Evolutionary conservation across 2,888 invertebrate species (phyloP).

Genomic region (Watsonalla binaria): DNA sequence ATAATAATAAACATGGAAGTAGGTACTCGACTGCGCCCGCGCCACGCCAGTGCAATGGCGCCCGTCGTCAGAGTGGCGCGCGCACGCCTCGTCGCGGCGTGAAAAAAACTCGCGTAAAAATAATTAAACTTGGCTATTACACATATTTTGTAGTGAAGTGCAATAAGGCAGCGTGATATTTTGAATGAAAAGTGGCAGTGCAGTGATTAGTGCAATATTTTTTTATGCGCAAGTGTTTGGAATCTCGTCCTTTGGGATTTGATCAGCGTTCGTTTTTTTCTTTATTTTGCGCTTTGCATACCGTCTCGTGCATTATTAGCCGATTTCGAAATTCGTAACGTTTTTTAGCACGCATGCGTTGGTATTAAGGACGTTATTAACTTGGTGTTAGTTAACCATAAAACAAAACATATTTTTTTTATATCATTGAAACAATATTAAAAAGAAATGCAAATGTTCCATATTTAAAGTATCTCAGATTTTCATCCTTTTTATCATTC

Average conservation of each 20-base stretch:
- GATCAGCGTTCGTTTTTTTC: constrained; percentile 1
- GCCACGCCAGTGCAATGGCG: constrained; percentile 75
- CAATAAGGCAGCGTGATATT: constrained; percentile 4
- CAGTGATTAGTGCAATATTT: constrained; percentile 9
- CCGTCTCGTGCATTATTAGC: not conserved
- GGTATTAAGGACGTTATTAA: too few relatives aligned
- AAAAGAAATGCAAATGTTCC: too few relatives aligned
- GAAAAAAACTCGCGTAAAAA: not conserved
- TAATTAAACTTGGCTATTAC: not conserved
- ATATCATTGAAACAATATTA: too few relatives aligned
- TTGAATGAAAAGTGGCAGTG: not conserved
- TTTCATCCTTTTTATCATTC: too few relatives aligned
- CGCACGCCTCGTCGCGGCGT: constrained; percentile 33
- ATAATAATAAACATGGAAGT: not conserved
- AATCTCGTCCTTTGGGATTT: not conserved
- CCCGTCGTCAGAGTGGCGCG: constrained; percentile 44
- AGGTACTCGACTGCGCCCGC: constrained; percentile 34
- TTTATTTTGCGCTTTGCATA: not conserved
- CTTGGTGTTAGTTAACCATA: too few relatives aligned
- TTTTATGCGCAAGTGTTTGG: not conserved
- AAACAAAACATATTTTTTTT: too few relatives aligned
- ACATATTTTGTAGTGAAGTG: not conserved
- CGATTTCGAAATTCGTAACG: not conserved
- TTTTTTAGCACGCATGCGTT: too few relatives aligned
- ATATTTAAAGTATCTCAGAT: too few relatives aligned